phyloP scores from a whole-genome alignment of 2,113 vertebrate genomes.

The Corynorhinus townsendii region DNA sequence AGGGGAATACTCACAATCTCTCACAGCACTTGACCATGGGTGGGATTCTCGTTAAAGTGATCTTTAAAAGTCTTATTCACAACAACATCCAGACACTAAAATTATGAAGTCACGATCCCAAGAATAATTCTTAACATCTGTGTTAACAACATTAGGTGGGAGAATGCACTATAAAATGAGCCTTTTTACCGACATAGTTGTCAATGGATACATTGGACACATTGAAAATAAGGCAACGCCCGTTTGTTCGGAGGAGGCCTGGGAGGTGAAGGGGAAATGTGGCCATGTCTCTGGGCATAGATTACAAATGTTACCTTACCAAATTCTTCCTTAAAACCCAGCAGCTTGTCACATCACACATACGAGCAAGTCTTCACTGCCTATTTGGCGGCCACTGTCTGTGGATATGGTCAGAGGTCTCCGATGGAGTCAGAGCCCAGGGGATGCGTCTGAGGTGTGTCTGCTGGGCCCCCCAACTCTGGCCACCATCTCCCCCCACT shows the following conservation, averaged over 20 bases:
- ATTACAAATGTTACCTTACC: not conserved
- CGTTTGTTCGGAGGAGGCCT: not conserved
- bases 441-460: not conserved
- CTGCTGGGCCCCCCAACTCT: not conserved
- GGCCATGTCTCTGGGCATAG: not conserved
- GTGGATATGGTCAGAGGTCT: not conserved
- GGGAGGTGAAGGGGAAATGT: not conserved
- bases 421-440: not conserved
- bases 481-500: not conserved
- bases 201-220: not conserved
- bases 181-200: not conserved
- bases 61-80: not conserved
- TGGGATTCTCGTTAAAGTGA: not conserved
- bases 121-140: not conserved
- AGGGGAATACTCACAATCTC: not conserved
- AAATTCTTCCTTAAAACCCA: not conserved
- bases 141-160: not conserved
- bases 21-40: not conserved
- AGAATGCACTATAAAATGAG: not conserved
- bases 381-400: not conserved
- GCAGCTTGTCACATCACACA: not conserved
- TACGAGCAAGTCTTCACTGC: not conserved
- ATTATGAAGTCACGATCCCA: not conserved
- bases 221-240: not conserved
- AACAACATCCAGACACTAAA: not conserved